Evolutionary conservation across 1,140 invertebrate species (phyloP).

Genomic region (Chlorops oryzae): DNA sequence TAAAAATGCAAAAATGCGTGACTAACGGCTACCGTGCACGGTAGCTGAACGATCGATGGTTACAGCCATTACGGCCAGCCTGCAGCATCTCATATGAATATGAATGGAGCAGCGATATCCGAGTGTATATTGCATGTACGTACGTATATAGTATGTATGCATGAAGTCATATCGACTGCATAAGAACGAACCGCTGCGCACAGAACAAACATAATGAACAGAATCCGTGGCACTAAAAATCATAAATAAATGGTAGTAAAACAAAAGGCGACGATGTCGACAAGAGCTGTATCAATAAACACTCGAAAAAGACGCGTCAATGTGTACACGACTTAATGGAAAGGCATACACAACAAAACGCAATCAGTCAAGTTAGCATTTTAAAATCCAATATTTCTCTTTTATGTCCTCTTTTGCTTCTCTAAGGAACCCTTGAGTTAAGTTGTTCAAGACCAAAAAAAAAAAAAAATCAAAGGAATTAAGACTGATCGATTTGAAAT

Average conservation of each 20-base stretch:
- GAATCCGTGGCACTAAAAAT: neutral
- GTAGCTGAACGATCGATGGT: slow-evolving; percentile 3
- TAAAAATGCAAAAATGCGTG: slow-evolving; percentile 12
- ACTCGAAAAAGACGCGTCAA: slow-evolving; percentile 9
- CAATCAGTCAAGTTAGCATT: too few species aligned
- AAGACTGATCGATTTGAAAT: too few species aligned
- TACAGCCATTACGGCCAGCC: neutral
- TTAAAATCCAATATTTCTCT: too few species aligned
- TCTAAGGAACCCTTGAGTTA: too few species aligned
- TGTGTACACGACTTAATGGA: slow-evolving; percentile 19
- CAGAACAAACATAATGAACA: slow-evolving; percentile 1
- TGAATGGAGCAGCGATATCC: too few species aligned
- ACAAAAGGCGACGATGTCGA: too few species aligned
- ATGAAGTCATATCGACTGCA: neutral
- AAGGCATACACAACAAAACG: slow-evolving; percentile 10
- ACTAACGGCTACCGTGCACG: slow-evolving; percentile 3
- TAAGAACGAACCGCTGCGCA: neutral
- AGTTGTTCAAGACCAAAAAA: too few species aligned
- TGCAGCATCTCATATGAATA: neutral
- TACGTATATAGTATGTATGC: too few species aligned
- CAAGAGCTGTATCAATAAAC: neutral
- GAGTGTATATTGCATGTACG: too few species aligned
- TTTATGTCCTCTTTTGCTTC: too few species aligned
- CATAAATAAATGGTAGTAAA: neutral
- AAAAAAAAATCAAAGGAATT: too few species aligned